phyloP scores from a whole-genome alignment of 2,113 vertebrate species.

The Steatornis caripensis region DNA sequence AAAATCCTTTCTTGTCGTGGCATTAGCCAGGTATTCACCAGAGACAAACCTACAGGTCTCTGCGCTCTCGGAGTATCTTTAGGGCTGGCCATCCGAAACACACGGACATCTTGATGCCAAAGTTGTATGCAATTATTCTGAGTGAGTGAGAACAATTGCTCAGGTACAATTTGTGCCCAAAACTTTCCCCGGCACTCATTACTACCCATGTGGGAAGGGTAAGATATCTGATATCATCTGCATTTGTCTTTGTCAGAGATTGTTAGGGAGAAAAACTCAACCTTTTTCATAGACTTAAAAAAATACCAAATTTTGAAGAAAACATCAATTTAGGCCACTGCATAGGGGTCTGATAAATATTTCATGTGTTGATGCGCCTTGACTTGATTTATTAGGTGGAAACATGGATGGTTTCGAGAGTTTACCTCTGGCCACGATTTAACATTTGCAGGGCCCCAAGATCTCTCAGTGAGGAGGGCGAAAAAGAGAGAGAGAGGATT shows the following conservation, averaged over 20 bases:
- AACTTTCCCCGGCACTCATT: background rate
- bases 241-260: background rate
- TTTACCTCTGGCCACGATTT: background rate
- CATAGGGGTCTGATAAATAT: background rate
- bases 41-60: background rate
- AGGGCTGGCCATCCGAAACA: background rate
- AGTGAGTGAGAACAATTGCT: constrained; percentile 2
- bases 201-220: fast-evolving
- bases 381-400: background rate
- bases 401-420: background rate
- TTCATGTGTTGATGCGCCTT: background rate
- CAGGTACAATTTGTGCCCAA: background rate
- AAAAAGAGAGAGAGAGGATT: background rate
- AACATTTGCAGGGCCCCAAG: fast-evolving
- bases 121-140: background rate
- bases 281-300: background rate
- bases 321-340: background rate
- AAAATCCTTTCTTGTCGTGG: fast-evolving
- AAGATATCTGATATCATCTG: background rate
- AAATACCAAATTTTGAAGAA: background rate
- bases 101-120: background rate
- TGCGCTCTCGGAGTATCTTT: background rate
- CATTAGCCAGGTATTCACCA: background rate
- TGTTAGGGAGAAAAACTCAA: background rate
- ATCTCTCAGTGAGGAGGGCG: background rate